phyloP scores from a whole-genome alignment of 2,113 vertebrate species.

The Pedetes capensis region DNA sequence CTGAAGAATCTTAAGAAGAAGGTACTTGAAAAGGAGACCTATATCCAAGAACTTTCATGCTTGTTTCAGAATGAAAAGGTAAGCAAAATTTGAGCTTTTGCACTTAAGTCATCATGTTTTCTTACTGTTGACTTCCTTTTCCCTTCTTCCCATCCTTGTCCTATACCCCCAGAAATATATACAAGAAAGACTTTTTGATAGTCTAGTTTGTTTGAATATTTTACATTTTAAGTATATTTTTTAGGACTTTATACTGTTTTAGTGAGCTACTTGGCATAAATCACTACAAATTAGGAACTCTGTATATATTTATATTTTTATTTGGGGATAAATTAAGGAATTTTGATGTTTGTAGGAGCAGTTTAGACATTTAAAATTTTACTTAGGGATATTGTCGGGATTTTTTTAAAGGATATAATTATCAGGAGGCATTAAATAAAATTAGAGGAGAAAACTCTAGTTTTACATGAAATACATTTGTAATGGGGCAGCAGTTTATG shows the following conservation, averaged over 20 bases:
- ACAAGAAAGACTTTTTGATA: conserved; percentile 10
- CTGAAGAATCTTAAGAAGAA: conserved; percentile 86
- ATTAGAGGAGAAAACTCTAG: neutral
- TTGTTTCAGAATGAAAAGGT: conserved; percentile 88
- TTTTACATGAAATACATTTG: neutral
- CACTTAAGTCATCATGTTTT: neutral
- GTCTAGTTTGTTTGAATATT: conserved; percentile 19
- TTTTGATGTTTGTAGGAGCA: neutral
- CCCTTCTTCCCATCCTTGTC: neutral
- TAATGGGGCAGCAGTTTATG: neutral
- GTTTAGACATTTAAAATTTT: neutral
- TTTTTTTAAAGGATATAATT: conserved; percentile 2
- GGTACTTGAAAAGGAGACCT: conserved; percentile 82
- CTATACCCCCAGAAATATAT: neutral
- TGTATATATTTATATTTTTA: neutral
- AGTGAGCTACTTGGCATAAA: neutral
- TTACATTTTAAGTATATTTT: neutral
- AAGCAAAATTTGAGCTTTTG: conserved; percentile 52
- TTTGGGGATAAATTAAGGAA: conserved; percentile 29
- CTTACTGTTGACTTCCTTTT: neutral
- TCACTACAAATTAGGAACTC: neutral
- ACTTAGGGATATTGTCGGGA: neutral
- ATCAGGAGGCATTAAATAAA: neutral
- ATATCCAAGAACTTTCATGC: conserved; percentile 84
- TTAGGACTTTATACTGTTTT: conserved; percentile 4